Evolutionary conservation across 2,888 invertebrate species (phyloP), one percentile per base, ranked within the genome.

Genomic region (Stratiomys singularior): DNA sequence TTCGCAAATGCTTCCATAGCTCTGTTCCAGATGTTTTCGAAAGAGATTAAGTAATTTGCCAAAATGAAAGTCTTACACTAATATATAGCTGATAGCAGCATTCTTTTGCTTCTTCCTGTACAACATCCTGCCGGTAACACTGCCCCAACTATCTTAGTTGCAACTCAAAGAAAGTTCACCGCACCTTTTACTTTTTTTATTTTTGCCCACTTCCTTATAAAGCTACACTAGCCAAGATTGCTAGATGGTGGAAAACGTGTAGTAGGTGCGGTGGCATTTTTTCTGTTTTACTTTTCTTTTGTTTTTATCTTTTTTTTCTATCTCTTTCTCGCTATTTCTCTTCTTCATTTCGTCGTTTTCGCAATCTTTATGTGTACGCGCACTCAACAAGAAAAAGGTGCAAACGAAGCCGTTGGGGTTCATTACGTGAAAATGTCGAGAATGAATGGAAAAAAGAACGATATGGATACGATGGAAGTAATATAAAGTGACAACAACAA

Each of bases 371-470:
- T 18, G 23, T 25, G n/a, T 60, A 21, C 18, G 9, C 7, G 25
- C 25, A 18, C 25, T n/a, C 13, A 60, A 2, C n/a, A n/a, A 25
- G 4, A 60, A 46, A 15, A 69, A 69, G 47, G 46, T 69, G 46
- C 47, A 47, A 69, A 46, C 47, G 69, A 47, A 46, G 47, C 25
- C 30, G 69, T 25, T 47, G 69, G 69, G 46, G 69, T 69, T 69
- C 69, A 69, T 69, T 69, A 47, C 69, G 69, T 69, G 69, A 46
- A 44, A 69, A 47, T 69, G 21, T 69, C 46, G 46, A 7, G 7
- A 30, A 23, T 18, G 27, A 46, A 69, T 15, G 30, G 23, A 46
- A 69, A 37, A 47, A 25, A n/a, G n/a, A 21, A 37, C 44, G 21
- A 46, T 15, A 69, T 11, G 23, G n/a, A 44, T n/a, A 67, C 67